Conservation (phyloP, 2,797 vertebrate genomes). For the Melanotaenia pygmaea region DNA sequence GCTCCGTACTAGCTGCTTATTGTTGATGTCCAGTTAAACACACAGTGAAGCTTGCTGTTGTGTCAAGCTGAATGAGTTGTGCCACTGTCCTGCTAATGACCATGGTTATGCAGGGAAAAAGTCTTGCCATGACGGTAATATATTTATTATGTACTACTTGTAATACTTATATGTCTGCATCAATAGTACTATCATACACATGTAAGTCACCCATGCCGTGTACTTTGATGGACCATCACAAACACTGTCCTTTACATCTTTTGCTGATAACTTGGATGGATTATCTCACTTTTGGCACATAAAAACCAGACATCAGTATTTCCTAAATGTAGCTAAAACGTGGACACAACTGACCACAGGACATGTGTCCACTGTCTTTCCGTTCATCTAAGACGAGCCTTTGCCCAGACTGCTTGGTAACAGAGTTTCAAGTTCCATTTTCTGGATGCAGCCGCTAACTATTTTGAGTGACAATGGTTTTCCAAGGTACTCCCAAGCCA, state of each 20-base stretch:
- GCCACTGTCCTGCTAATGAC: background rate
- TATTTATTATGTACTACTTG: too few species aligned
- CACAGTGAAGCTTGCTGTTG: too few species aligned
- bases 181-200: too few species aligned
- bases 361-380: background rate
- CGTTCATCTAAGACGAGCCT: background rate
- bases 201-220: too few species aligned
- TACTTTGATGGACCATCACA: background rate
- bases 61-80: too few species aligned
- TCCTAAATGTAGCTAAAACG: background rate
- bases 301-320: background rate
- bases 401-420: background rate
- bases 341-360: background rate
- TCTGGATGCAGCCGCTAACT: background rate
- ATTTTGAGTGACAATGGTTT: background rate
- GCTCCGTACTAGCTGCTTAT: too few species aligned
- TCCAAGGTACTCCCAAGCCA: slow-evolving; percentile 1
- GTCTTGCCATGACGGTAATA: too few species aligned
- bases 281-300: background rate
- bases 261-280: background rate
- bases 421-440: background rate
- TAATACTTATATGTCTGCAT: background rate
- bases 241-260: background rate
- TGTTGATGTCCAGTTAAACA: background rate
- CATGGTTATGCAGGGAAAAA: too few species aligned